Evolutionary conservation across 2,113 vertebrate genomes (phyloP).

Genomic region (Grammomys dolichurus): DNA sequence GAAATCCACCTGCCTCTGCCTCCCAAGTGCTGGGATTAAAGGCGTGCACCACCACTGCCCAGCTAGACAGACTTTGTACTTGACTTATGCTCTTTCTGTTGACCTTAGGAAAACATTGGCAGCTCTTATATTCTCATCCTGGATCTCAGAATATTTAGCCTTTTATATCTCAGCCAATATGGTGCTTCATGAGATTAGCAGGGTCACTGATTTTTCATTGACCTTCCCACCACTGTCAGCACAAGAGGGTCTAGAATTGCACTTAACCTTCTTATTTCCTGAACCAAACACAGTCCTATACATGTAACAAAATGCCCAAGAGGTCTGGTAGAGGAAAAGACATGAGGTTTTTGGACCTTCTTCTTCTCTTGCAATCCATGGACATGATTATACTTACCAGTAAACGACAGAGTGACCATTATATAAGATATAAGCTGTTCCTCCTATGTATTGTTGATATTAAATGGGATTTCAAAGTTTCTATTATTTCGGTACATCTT

Average conservation of each 20-base stretch:
- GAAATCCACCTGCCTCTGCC: too few relatives aligned
- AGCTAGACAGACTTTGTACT: not conserved
- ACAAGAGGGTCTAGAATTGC: not conserved
- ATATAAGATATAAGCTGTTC: not conserved
- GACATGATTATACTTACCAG: not conserved
- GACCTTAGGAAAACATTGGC: not conserved
- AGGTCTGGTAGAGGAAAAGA: not conserved
- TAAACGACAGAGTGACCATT: not conserved
- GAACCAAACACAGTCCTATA: not conserved
- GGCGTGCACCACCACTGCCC: too few relatives aligned
- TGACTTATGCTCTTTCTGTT: not conserved
- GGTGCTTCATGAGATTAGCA: fast-evolving
- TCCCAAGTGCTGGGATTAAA: too few relatives aligned
- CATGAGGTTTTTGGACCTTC: not conserved
- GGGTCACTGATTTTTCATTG: fast-evolving
- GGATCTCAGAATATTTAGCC: not conserved
- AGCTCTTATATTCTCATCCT: not conserved
- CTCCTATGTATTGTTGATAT: not conserved
- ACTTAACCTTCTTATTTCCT: not conserved
- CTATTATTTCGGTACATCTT: not conserved
- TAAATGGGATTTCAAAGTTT: not conserved
- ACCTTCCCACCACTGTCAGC: not conserved
- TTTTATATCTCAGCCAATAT: not conserved
- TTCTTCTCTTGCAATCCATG: not conserved
- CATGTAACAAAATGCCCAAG: not conserved